Evolutionary conservation across 1,140 invertebrate species (phyloP), one percentile per base, ranked within the genome.

Genomic region (Hydropsyche tenuis): DNA sequence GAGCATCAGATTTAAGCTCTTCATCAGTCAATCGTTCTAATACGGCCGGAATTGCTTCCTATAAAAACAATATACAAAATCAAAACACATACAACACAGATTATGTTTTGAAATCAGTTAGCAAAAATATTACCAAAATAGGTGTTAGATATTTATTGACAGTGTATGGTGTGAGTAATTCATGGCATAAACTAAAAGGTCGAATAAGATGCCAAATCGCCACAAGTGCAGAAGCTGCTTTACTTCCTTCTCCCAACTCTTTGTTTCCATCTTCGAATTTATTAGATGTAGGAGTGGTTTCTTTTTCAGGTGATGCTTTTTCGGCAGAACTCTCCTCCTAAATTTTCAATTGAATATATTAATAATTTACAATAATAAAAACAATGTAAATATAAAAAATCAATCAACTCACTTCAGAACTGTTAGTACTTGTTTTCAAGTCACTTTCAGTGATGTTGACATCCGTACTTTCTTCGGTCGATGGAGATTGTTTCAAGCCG

Each of bases 11-110:
- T 82, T 99, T 99, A 60, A 99, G 83, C 82, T 99, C 96, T 74
- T 98, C 96, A 84, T 99, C 97, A n/a, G 95, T 96, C 79, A 99
- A 86, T 84, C 95, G 95, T 82, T 98, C 94, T 80, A 99, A 86
- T 81, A 97, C 91, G 80, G 91, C 89, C 78, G 96, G 93, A 78
- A 98, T 93, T 81, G 94, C 92, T 88, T 96, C 93, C 95, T 96
- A 78, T 77, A 78, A 73, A 71, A 78, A 81, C 9, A 37, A 37
- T 37, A 37, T 37, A 4, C 25, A 70, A 37, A 27, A 18, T 16
- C 18, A n/a, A 62, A 66, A 37, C n/a, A 68, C 20, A 25, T 63
- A 37, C 12, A 62, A 63, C 20, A 20, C 6, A 72, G 9, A 63
- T 9, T 45, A 14, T 60, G 3, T 11, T 70, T 62, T 51, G 63